Conservation (phyloP, 2,113 vertebrate species). For the Egretta garzetta region DNA sequence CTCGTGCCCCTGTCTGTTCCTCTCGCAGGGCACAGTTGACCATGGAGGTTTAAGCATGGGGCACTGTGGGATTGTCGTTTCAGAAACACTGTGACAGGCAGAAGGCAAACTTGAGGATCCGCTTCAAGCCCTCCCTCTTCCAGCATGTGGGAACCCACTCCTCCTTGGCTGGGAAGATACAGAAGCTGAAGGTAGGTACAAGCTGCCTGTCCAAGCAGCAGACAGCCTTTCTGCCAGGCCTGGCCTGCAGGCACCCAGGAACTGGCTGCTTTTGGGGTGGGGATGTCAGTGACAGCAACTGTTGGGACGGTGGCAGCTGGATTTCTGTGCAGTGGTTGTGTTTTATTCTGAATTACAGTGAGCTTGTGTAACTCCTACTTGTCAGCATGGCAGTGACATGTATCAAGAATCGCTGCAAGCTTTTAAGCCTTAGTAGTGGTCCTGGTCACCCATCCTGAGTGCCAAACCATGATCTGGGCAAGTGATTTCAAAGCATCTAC, state of each 20-base stretch:
- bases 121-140: slow-evolving; percentile 98
- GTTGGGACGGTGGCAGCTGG: neutral
- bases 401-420: neutral
- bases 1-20: neutral
- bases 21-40: neutral
- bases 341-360: neutral
- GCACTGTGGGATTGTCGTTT: neutral
- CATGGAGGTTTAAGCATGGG: neutral
- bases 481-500: rapidly evolving
- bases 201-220: neutral
- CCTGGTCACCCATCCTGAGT: neutral
- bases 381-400: neutral
- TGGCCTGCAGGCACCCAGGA: neutral
- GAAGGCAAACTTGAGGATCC: slow-evolving; percentile 96
- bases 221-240: neutral
- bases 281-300: neutral
- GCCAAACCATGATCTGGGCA: neutral
- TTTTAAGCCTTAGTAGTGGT: neutral
- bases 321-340: neutral
- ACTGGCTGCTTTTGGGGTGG: neutral
- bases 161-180: slow-evolving; percentile 96
- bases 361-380: neutral
- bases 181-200: slow-evolving; percentile 93
- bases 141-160: slow-evolving; percentile 98
- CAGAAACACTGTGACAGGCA: slow-evolving; percentile 99